Evolutionary conservation across 1,140 invertebrate genomes (phyloP).

Genomic region (Drosophila athabasca): DNA sequence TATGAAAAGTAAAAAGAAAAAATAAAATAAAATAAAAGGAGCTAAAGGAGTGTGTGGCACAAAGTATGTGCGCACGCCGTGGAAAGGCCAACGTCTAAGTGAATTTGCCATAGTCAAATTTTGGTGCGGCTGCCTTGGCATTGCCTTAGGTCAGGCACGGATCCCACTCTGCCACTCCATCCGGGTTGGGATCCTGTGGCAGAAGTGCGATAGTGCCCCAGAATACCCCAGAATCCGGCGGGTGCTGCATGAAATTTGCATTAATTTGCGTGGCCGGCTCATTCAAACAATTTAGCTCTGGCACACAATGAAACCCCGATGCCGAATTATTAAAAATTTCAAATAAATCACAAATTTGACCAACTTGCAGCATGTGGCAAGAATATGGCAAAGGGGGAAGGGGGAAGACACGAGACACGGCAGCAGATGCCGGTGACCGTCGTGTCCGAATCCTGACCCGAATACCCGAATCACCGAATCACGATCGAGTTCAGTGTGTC

Average conservation of each 20-base stretch:
- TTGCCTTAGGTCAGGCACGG: constrained; percentile 76
- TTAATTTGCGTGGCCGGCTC: constrained; percentile 51
- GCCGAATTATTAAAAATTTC: constrained; percentile 66
- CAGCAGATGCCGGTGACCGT: constrained; percentile 38
- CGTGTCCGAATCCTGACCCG: constrained; percentile 18
- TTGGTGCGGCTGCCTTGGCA: constrained; percentile 40
- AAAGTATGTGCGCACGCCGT: constrained; percentile 61
- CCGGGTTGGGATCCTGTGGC: no score
- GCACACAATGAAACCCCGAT: constrained; percentile 58
- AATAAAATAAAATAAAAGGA: background rate
- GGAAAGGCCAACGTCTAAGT: constrained; percentile 73
- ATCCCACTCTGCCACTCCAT: background rate
- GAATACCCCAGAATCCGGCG: no score
- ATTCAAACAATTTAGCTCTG: constrained; percentile 39
- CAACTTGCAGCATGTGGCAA: constrained; percentile 39
- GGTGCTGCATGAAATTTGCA: constrained; percentile 66
- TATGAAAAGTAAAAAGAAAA: constrained; percentile 31
- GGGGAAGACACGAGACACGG: background rate
- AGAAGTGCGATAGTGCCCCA: no score
- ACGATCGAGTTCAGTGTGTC: constrained; percentile 74
- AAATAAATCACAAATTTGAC: constrained; percentile 75
- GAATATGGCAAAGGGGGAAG: background rate
- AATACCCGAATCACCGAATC: no score
- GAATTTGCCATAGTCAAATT: constrained; percentile 77
- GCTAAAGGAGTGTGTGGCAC: constrained; percentile 27